Base-by-base conservation (phyloP, 1,140 invertebrate species). In the Brachionus manjavacas region DNA sequence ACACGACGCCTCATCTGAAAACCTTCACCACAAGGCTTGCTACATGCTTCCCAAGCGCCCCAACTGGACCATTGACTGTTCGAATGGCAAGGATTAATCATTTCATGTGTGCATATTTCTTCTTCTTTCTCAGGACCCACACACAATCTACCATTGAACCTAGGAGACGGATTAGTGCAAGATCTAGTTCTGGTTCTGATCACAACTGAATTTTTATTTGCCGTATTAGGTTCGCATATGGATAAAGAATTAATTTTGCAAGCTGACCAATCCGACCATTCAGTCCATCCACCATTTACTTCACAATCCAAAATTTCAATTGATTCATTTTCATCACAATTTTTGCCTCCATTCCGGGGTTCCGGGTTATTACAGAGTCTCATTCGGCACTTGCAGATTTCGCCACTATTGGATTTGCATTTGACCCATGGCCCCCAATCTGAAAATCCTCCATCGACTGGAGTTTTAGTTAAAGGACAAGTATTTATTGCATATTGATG, bases 121-220 rank as follows among this genome's bases (percentile, higher is more conserved):
- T 80, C 76, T 80, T 80, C 76, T 64, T 16, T 85, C 66, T 52
- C 85, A 70, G 49, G 28, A 16, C 76, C 76, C 64, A 80, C 52
- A 60, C 76, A 80, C 20, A 80, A 46, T 35, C 76, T 52, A 20
- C 76, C 76, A 80, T 80, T 80, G n/a, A 60, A 60, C 6, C 41
- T n/a, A 35, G 76, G 76, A 39, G 49, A 28, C 7, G 76, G 76
- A 80, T 80, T 80, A 20, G 76, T 64, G 12, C 76, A 80, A 16
- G 76, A 60, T 39, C 76, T 28, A 12, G 52, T 80, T 60, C 76
- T 60, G 11, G 76, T 80, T 80, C 76, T 52, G 12, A 80, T 12
- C 3, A 46, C 43, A 28, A 23, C 20, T 28, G 41, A 39, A 12
- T 25, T 52, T 46, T 76, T 76, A 23, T 49, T 14, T 3, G 35